Base-by-base conservation (phyloP, 2,888 invertebrate species). In the Eurytoma adleriae region DNA sequence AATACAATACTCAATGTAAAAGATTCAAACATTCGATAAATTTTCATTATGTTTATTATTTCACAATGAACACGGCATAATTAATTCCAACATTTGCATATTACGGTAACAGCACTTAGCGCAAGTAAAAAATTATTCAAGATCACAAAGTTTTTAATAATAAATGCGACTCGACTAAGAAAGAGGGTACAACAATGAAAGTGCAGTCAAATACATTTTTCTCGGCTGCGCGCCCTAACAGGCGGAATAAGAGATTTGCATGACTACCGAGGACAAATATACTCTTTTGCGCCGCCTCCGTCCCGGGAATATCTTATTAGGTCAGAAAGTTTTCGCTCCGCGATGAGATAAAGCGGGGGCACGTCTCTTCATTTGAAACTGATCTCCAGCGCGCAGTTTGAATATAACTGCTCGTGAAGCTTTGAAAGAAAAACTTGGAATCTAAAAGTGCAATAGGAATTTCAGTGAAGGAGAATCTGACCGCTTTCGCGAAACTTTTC, bases 261-360 rank as follows among this genome's bases (percentile, higher is more conserved):
- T 62, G 69, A 81, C 40, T 66, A 13, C 52, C 66, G 64, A 67
- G 83, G 82, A 85, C 85, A 80, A 82, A 83, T 82, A 77, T 72
- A 70, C 27, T 14, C 50, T 56, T 40, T 79, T 79, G 79, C 78
- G 78, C 61, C 56, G 67, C 27, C 27, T n/a, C 16, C 24, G 30
- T 16, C 20, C 18, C 62, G 57, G 57, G 69, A 81, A 81, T 80
- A 75, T 79, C 69, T 84, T 86, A 85, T 85, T 84, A 85, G 86
- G 83, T 84, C 83, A 83, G 75, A 83, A 87, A 86, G 84, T 85
- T 86, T 84, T 83, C 83, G 84, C 83, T 83, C 82, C 78, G 77
- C 78, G 73, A 76, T 62, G 75, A 80, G 77, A 62, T 76, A 54
- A 70, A 67, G 54, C 50, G 72, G 69, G 70, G 80, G 80, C 71